Percentiles rank a stretch among this genome's conserved stretches.
Conservation (phyloP, 1,140 invertebrate genomes). For the Brachionus koreanus region DNA sequence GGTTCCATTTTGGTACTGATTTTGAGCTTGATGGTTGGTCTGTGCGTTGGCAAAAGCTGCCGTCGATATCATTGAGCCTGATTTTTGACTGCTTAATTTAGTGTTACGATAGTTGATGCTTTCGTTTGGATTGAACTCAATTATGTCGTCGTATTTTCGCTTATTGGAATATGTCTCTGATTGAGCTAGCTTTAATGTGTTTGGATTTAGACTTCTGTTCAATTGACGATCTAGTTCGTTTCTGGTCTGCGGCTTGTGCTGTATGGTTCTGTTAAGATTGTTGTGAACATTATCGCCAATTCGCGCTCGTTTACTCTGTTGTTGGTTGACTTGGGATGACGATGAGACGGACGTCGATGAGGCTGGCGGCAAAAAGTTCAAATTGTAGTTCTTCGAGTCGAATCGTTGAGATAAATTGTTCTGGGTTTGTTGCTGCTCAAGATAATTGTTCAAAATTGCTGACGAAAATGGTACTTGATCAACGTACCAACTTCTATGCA, state of each 20-base stretch:
- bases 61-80: slow-evolving; percentile 1
- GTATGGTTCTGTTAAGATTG: neutral
- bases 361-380: neutral
- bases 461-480: slow-evolving; percentile 44
- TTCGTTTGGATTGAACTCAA: slow-evolving; percentile 28
- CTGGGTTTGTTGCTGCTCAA: slow-evolving; percentile 9
- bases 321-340: neutral
- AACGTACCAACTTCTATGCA: slow-evolving; percentile 45
- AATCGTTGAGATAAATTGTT: neutral
- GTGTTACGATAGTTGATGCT: neutral
- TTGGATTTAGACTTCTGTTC: neutral
- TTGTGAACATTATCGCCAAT: neutral
- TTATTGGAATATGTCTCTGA: neutral
- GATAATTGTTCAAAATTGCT: slow-evolving; percentile 23
- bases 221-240: neutral
- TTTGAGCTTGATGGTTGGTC: neutral
- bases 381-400: neutral
- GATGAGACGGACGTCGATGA: neutral
- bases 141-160: slow-evolving; percentile 12
- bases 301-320: neutral
- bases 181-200: neutral
- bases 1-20: neutral
- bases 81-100: neutral
- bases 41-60: neutral
- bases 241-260: neutral